A percentile compares a stretch with the other conserved stretches of the same genome.
These are phyloP conservation scores for Hyles lineata DNA, from an alignment of 2,888 invertebrate species.

Conservation along the genomic window DNA sequence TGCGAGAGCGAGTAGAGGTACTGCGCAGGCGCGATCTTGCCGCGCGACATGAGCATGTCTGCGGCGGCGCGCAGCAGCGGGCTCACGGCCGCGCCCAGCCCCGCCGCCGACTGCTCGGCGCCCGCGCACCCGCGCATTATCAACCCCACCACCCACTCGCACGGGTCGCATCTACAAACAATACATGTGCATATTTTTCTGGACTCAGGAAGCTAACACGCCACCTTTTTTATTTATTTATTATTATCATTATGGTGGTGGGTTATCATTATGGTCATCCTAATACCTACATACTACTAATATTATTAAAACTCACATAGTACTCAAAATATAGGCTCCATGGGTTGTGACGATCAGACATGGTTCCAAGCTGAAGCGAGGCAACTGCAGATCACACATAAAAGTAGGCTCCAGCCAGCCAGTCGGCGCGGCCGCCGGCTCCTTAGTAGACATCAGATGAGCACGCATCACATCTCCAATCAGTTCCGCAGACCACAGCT, in stretches of 20 bases:
- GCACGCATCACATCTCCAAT: conserved; percentile 70
- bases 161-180: conserved; percentile 62
- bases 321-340: conserved; percentile 83
- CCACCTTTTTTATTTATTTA: too few relatives aligned
- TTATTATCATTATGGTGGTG: too few relatives aligned
- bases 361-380: conserved; percentile 73
- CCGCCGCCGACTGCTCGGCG: conserved; percentile 73
- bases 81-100: conserved; percentile 81
- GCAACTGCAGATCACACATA: conserved; percentile 75
- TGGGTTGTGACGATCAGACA: conserved; percentile 84
- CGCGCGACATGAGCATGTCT: conserved; percentile 90
- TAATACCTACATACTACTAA: background rate
- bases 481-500: conserved; percentile 74
- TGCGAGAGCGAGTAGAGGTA: conserved; percentile 92
- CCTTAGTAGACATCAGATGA: conserved; percentile 68
- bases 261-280: background rate
- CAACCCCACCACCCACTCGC: conserved; percentile 77
- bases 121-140: conserved; percentile 73
- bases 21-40: conserved; percentile 90
- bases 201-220: too few relatives aligned
- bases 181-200: background rate
- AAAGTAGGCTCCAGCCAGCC: conserved; percentile 79
- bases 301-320: conserved; percentile 67
- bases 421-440: conserved; percentile 49
- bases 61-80: conserved; percentile 91